These are phyloP conservation scores for Cottus gobio DNA, from an alignment of 2,113 vertebrate species.

Conservation along the genomic window DNA sequence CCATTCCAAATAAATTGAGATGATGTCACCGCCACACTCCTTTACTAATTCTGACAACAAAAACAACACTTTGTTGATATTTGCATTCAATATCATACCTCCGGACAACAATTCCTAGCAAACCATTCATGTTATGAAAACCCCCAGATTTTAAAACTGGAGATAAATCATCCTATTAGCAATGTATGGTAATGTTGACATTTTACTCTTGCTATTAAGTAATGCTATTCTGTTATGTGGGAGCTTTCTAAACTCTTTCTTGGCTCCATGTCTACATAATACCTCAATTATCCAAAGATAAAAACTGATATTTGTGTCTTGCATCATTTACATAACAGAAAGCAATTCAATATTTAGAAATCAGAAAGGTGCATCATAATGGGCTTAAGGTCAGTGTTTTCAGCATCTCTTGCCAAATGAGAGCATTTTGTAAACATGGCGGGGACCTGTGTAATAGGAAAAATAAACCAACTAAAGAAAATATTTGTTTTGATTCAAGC, in stretches of 20 bases:
- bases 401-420: conserved; percentile 27
- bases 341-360: conserved; percentile 68
- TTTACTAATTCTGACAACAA: conserved; percentile 36
- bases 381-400: conserved; percentile 57
- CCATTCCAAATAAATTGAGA: conserved; percentile 56
- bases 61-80: conserved; percentile 48
- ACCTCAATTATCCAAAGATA: conserved; percentile 54
- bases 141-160: conserved; percentile 37
- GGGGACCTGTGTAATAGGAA: conserved; percentile 7
- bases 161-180: conserved; percentile 66
- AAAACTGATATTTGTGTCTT: conserved; percentile 61
- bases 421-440: conserved; percentile 50
- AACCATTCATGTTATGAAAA: conserved; percentile 54
- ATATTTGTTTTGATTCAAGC: conserved; percentile 50
- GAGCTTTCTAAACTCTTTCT: conserved; percentile 24
- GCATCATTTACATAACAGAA: conserved; percentile 57
- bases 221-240: conserved; percentile 38
- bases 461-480: conserved; percentile 29
- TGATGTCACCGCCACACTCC: conserved; percentile 31
- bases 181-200: conserved; percentile 73
- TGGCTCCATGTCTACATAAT: conserved; percentile 25
- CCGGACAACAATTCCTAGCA: conserved; percentile 19
- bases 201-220: conserved; percentile 60
- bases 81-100: conserved; percentile 44
- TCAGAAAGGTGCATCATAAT: conserved; percentile 48